phyloP scores from a whole-genome alignment of 2,113 vertebrate genomes.

The Sturnira hondurensis region DNA sequence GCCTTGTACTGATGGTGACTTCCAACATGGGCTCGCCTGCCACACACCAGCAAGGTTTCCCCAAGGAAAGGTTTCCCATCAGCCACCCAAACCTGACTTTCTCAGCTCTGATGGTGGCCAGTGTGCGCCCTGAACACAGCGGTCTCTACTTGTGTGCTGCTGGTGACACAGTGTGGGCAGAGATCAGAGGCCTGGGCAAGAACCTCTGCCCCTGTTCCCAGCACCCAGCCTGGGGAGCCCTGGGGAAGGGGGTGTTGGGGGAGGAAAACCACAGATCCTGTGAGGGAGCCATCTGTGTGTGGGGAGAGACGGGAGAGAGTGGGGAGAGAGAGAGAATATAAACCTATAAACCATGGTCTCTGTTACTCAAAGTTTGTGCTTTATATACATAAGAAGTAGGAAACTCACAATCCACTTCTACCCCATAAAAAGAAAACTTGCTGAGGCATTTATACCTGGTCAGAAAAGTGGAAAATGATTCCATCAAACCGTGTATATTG shows the following conservation, averaged over 20 bases:
- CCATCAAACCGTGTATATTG: too few species aligned
- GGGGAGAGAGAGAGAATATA: too few species aligned
- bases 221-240: accelerated
- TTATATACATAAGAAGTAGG: too few species aligned
- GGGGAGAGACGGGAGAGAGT: neutral
- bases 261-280: conserved; percentile 1
- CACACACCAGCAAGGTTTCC: neutral
- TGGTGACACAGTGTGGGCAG: conserved; percentile 22
- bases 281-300: neutral
- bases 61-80: neutral
- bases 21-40: accelerated
- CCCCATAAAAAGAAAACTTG: too few species aligned
- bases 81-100: accelerated
- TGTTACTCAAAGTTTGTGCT: too few species aligned
- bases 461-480: too few species aligned
- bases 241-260: too few species aligned
- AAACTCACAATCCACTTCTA: too few species aligned
- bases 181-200: neutral
- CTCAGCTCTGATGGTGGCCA: neutral
- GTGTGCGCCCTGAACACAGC: neutral
- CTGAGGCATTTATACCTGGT: too few species aligned
- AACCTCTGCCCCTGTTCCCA: too few species aligned
- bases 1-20: neutral
- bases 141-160: conserved; percentile 47
- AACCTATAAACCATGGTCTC: neutral